These are phyloP conservation scores for Drosophila arawakana DNA, from an alignment of 1,140 invertebrate species.

Conservation along the genomic window DNA sequence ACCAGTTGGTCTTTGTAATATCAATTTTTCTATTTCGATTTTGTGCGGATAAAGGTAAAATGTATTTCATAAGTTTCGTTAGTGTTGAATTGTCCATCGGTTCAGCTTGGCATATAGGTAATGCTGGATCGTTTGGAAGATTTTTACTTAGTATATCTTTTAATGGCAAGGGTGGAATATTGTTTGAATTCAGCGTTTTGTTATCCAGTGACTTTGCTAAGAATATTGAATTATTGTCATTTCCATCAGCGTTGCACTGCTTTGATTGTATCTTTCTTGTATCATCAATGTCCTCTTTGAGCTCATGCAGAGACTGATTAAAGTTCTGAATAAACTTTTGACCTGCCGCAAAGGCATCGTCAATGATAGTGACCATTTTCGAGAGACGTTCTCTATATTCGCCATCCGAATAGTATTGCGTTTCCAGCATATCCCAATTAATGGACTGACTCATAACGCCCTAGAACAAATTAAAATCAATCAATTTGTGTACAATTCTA, in stretches of 20 bases:
- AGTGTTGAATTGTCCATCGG: constrained; percentile 50
- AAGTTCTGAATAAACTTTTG: constrained; percentile 92
- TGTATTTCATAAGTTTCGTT: constrained; percentile 79
- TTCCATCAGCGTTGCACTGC: constrained; percentile 36
- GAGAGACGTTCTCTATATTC: constrained; percentile 92
- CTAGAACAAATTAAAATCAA: constrained; percentile 84
- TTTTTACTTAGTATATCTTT: constrained; percentile 40
- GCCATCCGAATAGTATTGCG: constrained; percentile 94
- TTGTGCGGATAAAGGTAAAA: constrained; percentile 60
- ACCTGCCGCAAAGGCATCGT: constrained; percentile 91
- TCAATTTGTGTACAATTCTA: neutral
- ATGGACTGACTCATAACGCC: constrained; percentile 98
- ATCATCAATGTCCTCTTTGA: constrained; percentile 81
- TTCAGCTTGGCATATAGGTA: constrained; percentile 8
- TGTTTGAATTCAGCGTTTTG: constrained; percentile 35
- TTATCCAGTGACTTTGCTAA: constrained; percentile 48
- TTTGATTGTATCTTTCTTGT: constrained; percentile 62
- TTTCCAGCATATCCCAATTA: constrained; percentile 95
- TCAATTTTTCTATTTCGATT: constrained; percentile 77
- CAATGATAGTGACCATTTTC: constrained; percentile 91
- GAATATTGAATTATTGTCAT: constrained; percentile 59
- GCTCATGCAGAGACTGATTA: constrained; percentile 86
- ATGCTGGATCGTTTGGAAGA: constrained; percentile 17
- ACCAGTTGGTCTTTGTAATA: constrained; percentile 86
- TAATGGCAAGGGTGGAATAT: constrained; percentile 42